Evolutionary conservation across 2,888 invertebrate genomes (phyloP), one percentile per base, ranked within the genome.

Genomic region (Oscheius sp.): DNA sequence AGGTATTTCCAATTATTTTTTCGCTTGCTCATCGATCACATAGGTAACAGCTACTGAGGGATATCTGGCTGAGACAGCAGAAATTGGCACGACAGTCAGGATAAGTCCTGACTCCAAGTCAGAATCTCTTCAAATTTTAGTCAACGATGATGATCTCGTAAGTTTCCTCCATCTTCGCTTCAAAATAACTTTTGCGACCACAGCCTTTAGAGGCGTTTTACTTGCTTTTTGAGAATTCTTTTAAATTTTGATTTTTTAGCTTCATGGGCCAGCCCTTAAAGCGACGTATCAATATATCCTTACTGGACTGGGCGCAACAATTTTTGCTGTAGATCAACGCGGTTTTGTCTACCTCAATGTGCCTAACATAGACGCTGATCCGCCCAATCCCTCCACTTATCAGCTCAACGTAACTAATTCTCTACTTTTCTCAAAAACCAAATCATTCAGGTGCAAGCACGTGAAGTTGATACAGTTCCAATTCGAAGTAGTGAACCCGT

Each of bases 261-360:
- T n/a, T n/a, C n/a, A n/a, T n/a, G n/a, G n/a, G n/a, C n/a, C n/a
- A n/a, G n/a, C n/a, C n/a, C n/a, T n/a, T n/a, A 84, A 86, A 31
- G 86, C 86, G 20, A 85, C 85, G 5, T 86, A 86, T 65, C 86
- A 86, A 71, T 86, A 86, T 74, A 78, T 87, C 23, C 71, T 86
- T 6, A 84, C 82, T 27, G 86, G 86, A 15, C 72, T 77, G 42
- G 86, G 86, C 0, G 85, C 86, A 2, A 82, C 84, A 15, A 82
- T 86, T 6, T 86, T 86, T 58, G 86, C 85, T 0, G 84, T 86
- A 8, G 84, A 86, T 65, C 86, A 86, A 52, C 72, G 82, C 12
- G 86, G 86, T 25, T 84, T 76, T 64, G 77, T 86, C 27, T 87
- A 85, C 70, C 57, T 86, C 37, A 87, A 87, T 69, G 82, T 81